These are phyloP conservation scores for Cheilosia variabilis DNA, from an alignment of 2,888 invertebrate genomes.

Conservation along the genomic window DNA sequence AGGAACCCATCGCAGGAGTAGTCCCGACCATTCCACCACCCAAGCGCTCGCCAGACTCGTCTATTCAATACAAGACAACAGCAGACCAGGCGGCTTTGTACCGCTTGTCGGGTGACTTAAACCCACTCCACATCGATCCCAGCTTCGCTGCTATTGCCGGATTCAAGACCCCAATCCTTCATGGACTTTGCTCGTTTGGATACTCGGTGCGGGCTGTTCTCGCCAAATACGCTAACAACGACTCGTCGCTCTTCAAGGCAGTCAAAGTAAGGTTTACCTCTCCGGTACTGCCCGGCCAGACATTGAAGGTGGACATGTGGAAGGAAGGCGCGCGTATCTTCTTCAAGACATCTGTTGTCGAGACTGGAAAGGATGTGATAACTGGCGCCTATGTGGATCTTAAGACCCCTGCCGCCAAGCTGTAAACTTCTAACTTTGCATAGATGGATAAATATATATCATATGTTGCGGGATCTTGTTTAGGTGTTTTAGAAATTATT, in stretches of 20 bases:
- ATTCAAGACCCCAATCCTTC: constrained; percentile 94
- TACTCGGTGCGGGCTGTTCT: constrained; percentile 89
- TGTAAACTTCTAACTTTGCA: constrained; percentile 77
- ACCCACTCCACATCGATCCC: constrained; percentile 98
- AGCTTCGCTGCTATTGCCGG: constrained; percentile 92
- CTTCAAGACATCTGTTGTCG: constrained; percentile 93
- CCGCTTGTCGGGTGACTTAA: constrained; percentile 93
- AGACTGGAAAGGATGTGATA: constrained; percentile 91
- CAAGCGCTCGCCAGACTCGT: constrained; percentile 90
- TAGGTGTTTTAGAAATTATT: not conserved
- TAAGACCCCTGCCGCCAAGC: constrained; percentile 85
- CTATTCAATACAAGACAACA: constrained; percentile 89
- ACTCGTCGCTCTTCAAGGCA: constrained; percentile 91
- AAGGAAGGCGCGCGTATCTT: constrained; percentile 90
- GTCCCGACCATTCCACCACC: constrained; percentile 89
- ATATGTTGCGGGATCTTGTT: constrained; percentile 11
- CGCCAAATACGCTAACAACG: constrained; percentile 90
- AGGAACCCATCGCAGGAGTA: constrained; percentile 83
- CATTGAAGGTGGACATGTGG: constrained; percentile 97
- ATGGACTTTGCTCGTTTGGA: constrained; percentile 95
- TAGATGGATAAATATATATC: not conserved
- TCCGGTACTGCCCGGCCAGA: constrained; percentile 97
- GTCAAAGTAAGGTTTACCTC: constrained; percentile 97
- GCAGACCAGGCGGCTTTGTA: constrained; percentile 93
- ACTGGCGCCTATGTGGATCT: constrained; percentile 95